A percentile compares a stretch with the other conserved stretches of the same genome.
Evolutionary conservation across 1,140 invertebrate species (phyloP).

Genomic region (Diuraphis noxia): DNA sequence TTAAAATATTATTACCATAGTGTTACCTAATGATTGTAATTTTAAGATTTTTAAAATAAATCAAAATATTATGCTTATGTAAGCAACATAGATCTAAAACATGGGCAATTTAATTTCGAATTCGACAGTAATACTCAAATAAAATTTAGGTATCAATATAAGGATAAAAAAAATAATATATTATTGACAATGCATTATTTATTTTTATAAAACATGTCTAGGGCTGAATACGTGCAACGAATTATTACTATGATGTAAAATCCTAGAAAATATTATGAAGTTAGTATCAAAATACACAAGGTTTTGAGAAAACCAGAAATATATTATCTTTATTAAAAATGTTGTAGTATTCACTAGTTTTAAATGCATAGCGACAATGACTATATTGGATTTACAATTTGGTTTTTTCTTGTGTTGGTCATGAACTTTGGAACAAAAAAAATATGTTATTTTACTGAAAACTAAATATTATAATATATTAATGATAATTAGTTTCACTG

Average conservation of each 20-base stretch:
- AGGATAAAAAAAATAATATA: neutral
- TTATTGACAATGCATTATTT: neutral
- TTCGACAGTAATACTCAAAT: neutral
- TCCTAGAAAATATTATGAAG: neutral
- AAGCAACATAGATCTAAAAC: neutral
- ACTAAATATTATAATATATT: no score
- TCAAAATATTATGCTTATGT: neutral
- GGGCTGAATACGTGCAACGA: neutral
- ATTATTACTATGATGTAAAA: neutral
- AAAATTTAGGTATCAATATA: neutral
- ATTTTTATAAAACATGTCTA: neutral
- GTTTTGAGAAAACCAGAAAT: no score
- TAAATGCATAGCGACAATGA: no score
- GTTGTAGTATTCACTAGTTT: no score
- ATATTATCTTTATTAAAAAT: no score
- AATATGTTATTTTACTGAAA: no score
- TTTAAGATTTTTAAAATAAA: neutral
- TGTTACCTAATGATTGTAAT: neutral
- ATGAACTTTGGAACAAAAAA: no score
- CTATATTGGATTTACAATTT: no score
- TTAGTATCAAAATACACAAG: neutral
- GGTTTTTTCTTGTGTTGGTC: no score
- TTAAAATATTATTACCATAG: neutral
- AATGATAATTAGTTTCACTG: no score
- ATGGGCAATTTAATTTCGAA: neutral